Percentiles rank a stretch among this genome's conserved stretches.
These are phyloP conservation scores for Coelopa frigida DNA, from an alignment of 1,140 invertebrate genomes.

Conservation along the genomic window DNA sequence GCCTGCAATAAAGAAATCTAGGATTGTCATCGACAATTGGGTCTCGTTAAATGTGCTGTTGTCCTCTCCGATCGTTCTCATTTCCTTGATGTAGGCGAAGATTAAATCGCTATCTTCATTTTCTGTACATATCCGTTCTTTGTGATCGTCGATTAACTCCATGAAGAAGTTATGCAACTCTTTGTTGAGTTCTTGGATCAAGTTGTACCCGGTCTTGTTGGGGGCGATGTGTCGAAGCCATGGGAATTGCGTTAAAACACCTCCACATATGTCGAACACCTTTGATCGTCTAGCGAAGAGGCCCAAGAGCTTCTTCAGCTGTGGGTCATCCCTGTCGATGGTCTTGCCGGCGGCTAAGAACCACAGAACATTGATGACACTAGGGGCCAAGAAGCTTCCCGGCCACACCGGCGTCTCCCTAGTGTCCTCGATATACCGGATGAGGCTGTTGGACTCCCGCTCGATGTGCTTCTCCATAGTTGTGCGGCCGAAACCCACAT, in stretches of 20 bases:
- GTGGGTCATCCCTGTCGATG: conserved; percentile 45
- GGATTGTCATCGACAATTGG: conserved; percentile 59
- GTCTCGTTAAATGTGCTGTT: conserved; percentile 56
- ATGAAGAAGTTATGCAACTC: conserved; percentile 53
- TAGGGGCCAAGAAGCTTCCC: conserved; percentile 48
- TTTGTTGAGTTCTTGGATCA: conserved; percentile 56
- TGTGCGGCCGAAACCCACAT: conserved; percentile 66
- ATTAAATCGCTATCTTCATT: conserved; percentile 59
- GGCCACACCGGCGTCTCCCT: conserved; percentile 36
- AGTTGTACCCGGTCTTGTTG: conserved; percentile 57
- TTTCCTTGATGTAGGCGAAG: conserved; percentile 66
- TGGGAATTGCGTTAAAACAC: conserved; percentile 58
- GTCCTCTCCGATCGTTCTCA: conserved; percentile 43
- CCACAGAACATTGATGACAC: conserved; percentile 71
- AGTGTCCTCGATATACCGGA: conserved; percentile 46
- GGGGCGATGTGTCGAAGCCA: conserved; percentile 64
- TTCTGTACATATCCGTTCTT: conserved; percentile 46
- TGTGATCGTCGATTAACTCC: conserved; percentile 57
- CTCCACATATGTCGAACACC: conserved; percentile 64
- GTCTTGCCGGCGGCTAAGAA: conserved; percentile 58
- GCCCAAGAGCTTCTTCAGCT: conserved; percentile 53
- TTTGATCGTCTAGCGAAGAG: conserved; percentile 55
- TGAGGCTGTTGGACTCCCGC: conserved; percentile 52
- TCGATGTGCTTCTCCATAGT: conserved; percentile 65
- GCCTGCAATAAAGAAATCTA: conserved; percentile 67